Evolutionary conservation across 2,888 invertebrate species (phyloP).

Genomic region (Conops quadrifasciatus): DNA sequence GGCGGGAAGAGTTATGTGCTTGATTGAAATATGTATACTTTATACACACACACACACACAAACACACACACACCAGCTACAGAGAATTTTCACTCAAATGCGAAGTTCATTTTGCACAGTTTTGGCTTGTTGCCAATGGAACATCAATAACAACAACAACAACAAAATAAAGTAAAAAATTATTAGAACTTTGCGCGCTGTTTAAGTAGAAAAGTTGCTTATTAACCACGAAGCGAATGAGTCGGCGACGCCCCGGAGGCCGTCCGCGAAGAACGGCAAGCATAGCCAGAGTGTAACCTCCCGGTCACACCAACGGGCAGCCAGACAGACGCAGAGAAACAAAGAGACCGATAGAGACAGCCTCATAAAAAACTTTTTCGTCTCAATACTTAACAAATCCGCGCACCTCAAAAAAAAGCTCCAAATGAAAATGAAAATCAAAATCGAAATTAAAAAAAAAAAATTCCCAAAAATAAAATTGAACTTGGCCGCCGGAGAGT

Average conservation of each 20-base stretch:
- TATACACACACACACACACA: too few relatives aligned
- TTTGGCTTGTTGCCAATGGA: constrained; percentile 60
- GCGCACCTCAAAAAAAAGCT: background rate
- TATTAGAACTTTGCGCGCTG: constrained; percentile 59
- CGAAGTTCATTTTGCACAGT: constrained; percentile 28
- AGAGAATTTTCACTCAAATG: constrained; percentile 19
- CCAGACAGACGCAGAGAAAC: constrained; percentile 23
- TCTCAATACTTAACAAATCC: constrained; percentile 14
- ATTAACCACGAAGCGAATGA: constrained; percentile 33
- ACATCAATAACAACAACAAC: constrained; percentile 46
- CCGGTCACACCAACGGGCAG: constrained; percentile 44
- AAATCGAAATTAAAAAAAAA: background rate
- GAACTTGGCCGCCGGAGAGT: constrained; percentile 33
- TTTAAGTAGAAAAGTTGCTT: constrained; percentile 56
- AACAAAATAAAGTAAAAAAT: constrained; percentile 57
- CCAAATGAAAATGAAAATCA: constrained; percentile 4
- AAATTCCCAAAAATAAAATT: background rate
- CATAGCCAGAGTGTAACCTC: constrained; percentile 29
- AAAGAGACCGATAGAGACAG: background rate
- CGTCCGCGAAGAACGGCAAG: constrained; percentile 25
- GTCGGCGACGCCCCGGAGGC: background rate
- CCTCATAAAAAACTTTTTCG: constrained; percentile 19
- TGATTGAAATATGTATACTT: too few relatives aligned
- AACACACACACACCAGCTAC: background rate
- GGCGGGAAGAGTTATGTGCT: too few relatives aligned